phyloP scores from a whole-genome alignment of 2,113 vertebrate genomes.

The Rhinolophus sinicus region DNA sequence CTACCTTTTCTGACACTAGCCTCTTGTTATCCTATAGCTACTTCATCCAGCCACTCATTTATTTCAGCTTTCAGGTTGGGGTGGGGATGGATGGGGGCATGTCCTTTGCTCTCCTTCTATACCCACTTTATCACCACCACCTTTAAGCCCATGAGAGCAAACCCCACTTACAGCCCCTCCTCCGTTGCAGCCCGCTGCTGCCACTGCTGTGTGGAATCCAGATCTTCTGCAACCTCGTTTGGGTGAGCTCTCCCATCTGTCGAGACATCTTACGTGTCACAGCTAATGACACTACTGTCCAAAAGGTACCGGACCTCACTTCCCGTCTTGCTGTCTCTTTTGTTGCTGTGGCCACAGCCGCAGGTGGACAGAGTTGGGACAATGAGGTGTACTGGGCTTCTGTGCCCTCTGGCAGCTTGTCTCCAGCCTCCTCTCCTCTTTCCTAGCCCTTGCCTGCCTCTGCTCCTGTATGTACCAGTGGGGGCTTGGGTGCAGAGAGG shows the following conservation, averaged over 20 bases:
- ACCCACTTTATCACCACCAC: constrained; percentile 49
- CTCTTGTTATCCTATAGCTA: constrained; percentile 2
- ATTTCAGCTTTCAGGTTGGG: neutral
- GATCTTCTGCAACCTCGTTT: constrained; percentile 92
- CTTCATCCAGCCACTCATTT: neutral
- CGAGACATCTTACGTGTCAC: constrained; percentile 81
- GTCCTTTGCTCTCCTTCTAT: constrained; percentile 3
- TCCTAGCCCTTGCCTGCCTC: constrained; percentile 47
- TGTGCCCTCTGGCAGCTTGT: constrained; percentile 56
- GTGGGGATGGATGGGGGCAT: neutral
- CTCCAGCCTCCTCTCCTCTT: constrained; percentile 39
- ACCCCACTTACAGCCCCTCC: constrained; percentile 92
- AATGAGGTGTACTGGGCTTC: neutral
- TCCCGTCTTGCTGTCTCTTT: constrained; percentile 52
- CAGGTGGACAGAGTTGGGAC: neutral
- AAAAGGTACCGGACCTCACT: neutral
- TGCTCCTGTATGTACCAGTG: constrained; percentile 35
- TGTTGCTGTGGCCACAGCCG: constrained; percentile 40
- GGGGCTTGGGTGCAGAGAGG: constrained; percentile 41
- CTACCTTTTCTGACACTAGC: constrained; percentile 38
- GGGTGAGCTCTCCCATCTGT: constrained; percentile 86
- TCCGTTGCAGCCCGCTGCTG: constrained; percentile 84
- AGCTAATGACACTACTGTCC: constrained; percentile 51
- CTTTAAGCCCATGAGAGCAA: constrained; percentile 77
- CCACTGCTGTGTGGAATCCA: constrained; percentile 90